Conservation (phyloP, 2,797 vertebrate genomes). For the Onychomys leucogaster region DNA sequence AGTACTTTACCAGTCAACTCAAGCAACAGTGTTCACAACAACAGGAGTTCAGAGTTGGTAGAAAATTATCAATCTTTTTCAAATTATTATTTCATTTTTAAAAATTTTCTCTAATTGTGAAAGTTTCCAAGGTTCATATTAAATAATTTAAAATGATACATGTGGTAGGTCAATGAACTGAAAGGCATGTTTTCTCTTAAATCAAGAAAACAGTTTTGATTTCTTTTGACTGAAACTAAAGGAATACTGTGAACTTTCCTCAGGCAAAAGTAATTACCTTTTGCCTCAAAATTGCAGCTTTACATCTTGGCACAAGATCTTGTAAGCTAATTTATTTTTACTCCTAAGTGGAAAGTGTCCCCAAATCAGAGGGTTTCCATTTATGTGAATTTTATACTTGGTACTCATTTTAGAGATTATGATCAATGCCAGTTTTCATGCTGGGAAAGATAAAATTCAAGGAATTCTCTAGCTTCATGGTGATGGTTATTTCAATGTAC, state of each 20-base stretch:
- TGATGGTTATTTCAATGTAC: neutral
- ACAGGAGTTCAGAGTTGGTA: conserved; percentile 45
- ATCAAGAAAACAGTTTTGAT: neutral
- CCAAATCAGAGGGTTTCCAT: neutral
- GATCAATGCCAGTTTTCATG: conserved; percentile 14
- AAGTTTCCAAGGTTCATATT: neutral
- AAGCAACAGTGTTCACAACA: conserved; percentile 51
- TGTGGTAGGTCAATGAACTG: neutral
- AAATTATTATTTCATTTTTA: neutral
- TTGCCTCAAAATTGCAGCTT: neutral
- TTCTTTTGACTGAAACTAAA: neutral
- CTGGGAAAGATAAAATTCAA: neutral
- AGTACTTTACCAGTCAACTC: conserved; percentile 54
- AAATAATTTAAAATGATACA: conserved; percentile 51
- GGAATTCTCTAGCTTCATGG: neutral
- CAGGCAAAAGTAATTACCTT: conserved; percentile 29
- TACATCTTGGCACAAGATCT: neutral
- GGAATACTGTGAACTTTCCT: neutral
- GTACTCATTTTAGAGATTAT: conserved; percentile 17
- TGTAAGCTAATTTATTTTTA: conserved; percentile 43
- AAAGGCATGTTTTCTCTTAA: neutral
- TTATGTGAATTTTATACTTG: conserved; percentile 39
- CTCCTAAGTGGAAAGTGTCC: conserved; percentile 47
- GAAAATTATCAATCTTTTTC: neutral
- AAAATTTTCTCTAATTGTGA: conserved; percentile 55